Evolutionary conservation across 2,113 vertebrate genomes (phyloP), one percentile per base, ranked within the genome.

Genomic region (Actenoides lindsayi): DNA sequence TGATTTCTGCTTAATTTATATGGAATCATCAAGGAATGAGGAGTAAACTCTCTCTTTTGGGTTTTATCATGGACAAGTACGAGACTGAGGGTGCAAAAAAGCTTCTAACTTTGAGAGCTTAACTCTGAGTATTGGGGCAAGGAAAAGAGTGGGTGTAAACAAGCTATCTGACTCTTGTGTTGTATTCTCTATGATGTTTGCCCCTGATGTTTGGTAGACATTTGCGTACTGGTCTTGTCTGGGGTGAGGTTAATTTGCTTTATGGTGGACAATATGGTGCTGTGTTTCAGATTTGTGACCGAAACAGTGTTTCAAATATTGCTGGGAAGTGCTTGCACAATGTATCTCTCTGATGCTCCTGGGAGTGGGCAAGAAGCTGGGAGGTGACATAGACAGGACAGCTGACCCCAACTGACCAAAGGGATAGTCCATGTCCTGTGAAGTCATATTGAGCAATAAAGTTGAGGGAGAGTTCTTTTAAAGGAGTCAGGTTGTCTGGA

Each of bases 281-380:
- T 48, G 4, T 31, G 13, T 27, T 83, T 89, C 53, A 53, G 28
- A 41, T 23, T 50, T 73, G 5, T n/a, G 46, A 46, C 8, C 9
- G 35, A 67, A 71, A 2, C 23, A 37, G 7, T 15, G 24, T 56
- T 67, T 48, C 27, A 80, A 53, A 23, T 41, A 8, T 37, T 39
- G 19, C 16, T 59, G 41, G n/a, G 19, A 5, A 20, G 16, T 11
- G 16, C 5, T 71, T 76, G 18, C 25, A 16, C 13, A n/a, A 37
- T 15, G 11, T 46, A 37, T 90, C 17, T 5, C 14, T 77, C 15
- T 84, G 19, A 12, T 77, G 8, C 7, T 4, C 16, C 11, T 6
- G 0, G 0, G 41, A 80, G 13, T 5, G 3, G 24, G 18, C 46
- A 60, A 74, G 41, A 70, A 62, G 3, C 0, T 87, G n/a, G 11